Evolutionary conservation across 2,888 invertebrate species (phyloP), one percentile per base, ranked within the genome.

Genomic region (Eristalinus aeneus): DNA sequence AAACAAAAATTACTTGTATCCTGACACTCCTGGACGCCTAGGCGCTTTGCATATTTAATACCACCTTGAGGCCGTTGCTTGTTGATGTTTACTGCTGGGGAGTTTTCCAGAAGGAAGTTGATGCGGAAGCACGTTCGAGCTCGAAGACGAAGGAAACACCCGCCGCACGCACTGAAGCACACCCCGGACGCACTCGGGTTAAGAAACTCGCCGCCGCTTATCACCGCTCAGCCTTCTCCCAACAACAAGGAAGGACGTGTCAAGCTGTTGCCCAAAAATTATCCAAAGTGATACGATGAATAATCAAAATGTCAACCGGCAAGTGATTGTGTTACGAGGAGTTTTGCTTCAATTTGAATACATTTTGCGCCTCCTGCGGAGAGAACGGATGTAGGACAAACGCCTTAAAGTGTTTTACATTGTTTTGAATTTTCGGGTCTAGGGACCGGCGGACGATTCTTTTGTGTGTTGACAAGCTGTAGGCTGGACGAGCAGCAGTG

Each of bases 231-330:
- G 46, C 46, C 6, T 46, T 46, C 46, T 8, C 46, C 6, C 46
- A 16, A 16, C 39, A n/a, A 12, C 8, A 46, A 53, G 61, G 22
- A 79, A 46, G 73, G 71, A 84, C 79, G 74, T 84, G 79, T 71
- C 84, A 84, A 79, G 74, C 69, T 79, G 79, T 75, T 84, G 71
- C 73, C 79, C 46, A 46, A 60, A 75, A 75, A 79, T 74, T 78
- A 69, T 53, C 58, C 73, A 83, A 83, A 83, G 78, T 69, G 69
- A 83, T 79, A 65, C 74, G 79, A 84, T 84, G 84, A 84, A 79
- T 84, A 84, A 74, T 75, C 79, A 84, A 84, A 84, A 79, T 75
- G 74, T 69, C 79, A 84, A 61, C 69, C 64, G 65, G 69, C 78
- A 32, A 74, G 73, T 79, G 74, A 60, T 79, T 74, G 60, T 75